These are phyloP conservation scores for Drosophila melanica DNA, from an alignment of 1,140 invertebrate species.

Conservation along the genomic window DNA sequence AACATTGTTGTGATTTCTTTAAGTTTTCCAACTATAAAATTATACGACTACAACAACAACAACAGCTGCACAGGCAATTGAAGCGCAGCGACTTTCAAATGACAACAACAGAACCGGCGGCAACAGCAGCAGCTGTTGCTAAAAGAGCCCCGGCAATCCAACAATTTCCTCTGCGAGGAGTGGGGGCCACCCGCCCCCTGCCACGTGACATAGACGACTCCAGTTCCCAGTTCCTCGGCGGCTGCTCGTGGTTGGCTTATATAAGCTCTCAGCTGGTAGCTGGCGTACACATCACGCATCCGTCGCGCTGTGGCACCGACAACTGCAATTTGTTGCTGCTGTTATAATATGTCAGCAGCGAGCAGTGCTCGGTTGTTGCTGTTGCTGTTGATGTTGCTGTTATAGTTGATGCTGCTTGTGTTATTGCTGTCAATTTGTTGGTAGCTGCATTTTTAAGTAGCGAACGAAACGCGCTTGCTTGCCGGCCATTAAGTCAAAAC, in stretches of 20 bases:
- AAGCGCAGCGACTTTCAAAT: conserved; percentile 31
- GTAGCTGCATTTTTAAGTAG: conserved; percentile 71
- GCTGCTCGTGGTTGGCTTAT: conserved; percentile 23
- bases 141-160: conserved; percentile 10
- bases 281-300: conserved; percentile 65
- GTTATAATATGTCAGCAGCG: conserved; percentile 22
- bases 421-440: conserved; percentile 60
- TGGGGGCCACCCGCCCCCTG: not conserved
- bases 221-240: not conserved
- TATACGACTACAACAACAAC: conserved; percentile 15
- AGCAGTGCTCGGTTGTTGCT: conserved; percentile 16
- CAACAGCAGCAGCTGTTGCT: conserved; percentile 14
- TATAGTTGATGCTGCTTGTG: conserved; percentile 17
- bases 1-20: conserved; percentile 10
- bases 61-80: conserved; percentile 38
- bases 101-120: conserved; percentile 12
- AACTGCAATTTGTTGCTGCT: conserved; percentile 57
- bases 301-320: conserved; percentile 60
- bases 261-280: conserved; percentile 14
- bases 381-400: conserved; percentile 11
- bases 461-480: conserved; percentile 63
- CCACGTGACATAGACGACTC: conserved; percentile 21
- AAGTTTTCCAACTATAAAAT: conserved; percentile 1
- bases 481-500: conserved; percentile 54
- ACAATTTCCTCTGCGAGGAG: conserved; percentile 22